phyloP scores from a whole-genome alignment of 1,140 invertebrate genomes.

The Bombyx mori region ASM3026992v2 NC_085129.1:9263001-9263500 shows the following conservation, averaged over 20 bases:
- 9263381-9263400: conserved; percentile 32
- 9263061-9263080: too few relatives aligned
- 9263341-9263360: conserved; percentile 15
- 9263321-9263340: background rate
- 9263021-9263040: too few relatives aligned
- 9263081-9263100: too few relatives aligned
- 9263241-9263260: background rate
- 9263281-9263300: too few relatives aligned
- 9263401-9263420: conserved; percentile 49
- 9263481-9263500: conserved; percentile 50
- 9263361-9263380: conserved; percentile 23
- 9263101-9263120: too few relatives aligned
- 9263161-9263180: conserved; percentile 26
- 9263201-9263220: conserved; percentile 13
- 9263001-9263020: too few relatives aligned
- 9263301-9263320: too few relatives aligned
- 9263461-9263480: conserved; percentile 64
- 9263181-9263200: conserved; percentile 16
- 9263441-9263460: conserved; percentile 62
- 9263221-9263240: conserved; percentile 8
- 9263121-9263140: too few relatives aligned
- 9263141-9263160: too few relatives aligned
- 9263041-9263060: too few relatives aligned
- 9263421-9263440: conserved; percentile 35
- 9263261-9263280: too few relatives aligned